Base-by-base conservation (phyloP, 1,140 invertebrate genomes). In the Papilio polyxenes region DNA sequence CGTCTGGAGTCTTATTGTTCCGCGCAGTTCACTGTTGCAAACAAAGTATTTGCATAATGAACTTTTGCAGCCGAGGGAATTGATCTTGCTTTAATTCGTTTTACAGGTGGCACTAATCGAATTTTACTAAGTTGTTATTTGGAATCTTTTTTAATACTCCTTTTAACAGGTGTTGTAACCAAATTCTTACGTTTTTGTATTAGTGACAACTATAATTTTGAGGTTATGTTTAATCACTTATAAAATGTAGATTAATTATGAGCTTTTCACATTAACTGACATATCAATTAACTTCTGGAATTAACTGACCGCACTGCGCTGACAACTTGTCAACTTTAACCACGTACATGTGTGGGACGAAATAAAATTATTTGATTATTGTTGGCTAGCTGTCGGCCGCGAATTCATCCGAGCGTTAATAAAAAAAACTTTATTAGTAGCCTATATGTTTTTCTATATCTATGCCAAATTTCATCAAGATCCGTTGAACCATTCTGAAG, bases 41-140 rank as follows among this genome's bases (percentile, higher is more conserved):
- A 65, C 23, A 65, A 65, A 23, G 75, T 76, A 31, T 51, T 53
- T 76, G 75, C 49, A 76, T 76, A 76, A 76, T 53, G 49, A 76
- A 76, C 75, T 76, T 76, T 76, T 49, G 11, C 56, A 59, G n/a
- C n/a, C 23, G 23, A 65, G 11, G 48, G 75, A 49, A 31, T 76
- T 20, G 75, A 23, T 53, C 49, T 76, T 53, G 20, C 10, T 31
- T 53, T 53, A 53, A 49, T 76, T 37, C 75, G 10, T 31, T 51
- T 76, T 76, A 49, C 17, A 76, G 75, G 49, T 53, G 65, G n/a
- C 11, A 11, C 37, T 69, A 15, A 37, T 69, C 1, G 65, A 69
- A 69, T 65, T 23, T 69, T 37, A 13, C 23, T 13, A 69, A 9
- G 2, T 10, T n/a, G n/a, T 20, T n/a, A 62, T 1, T 62, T 10